A percentile compares a stretch with the other conserved stretches of the same genome.
These are phyloP conservation scores for Burhinus bistriatus DNA, from an alignment of 2,113 vertebrate species.

Conservation along the genomic window DNA sequence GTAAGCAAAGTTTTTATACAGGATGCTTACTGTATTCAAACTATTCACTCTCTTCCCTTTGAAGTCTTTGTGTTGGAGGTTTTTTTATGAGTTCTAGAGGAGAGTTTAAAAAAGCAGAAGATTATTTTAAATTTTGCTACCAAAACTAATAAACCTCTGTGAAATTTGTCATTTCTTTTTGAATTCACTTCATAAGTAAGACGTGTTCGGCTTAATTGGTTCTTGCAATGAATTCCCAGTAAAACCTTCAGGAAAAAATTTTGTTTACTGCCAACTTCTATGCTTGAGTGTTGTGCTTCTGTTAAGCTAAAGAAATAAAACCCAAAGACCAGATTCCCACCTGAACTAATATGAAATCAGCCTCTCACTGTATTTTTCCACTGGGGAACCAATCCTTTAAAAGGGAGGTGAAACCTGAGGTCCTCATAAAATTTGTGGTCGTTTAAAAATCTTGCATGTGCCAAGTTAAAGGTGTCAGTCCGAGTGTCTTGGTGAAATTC, in stretches of 20 bases:
- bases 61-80: background rate
- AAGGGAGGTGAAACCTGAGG: background rate
- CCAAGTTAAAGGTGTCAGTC: slow-evolving; percentile 22
- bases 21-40: background rate
- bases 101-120: background rate
- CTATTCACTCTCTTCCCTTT: background rate
- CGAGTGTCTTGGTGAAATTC: slow-evolving; percentile 4
- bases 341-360: slow-evolving; percentile 31
- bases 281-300: background rate
- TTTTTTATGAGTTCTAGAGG: background rate
- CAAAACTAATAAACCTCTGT: background rate
- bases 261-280: background rate
- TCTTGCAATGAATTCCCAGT: background rate
- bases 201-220: background rate
- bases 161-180: background rate
- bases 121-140: background rate
- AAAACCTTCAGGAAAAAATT: background rate
- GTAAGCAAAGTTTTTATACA: background rate
- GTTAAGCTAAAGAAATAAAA: background rate
- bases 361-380: background rate
- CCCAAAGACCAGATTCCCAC: slow-evolving; percentile 7
- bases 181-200: background rate
- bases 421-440: slow-evolving; percentile 20
- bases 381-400: background rate
- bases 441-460: background rate